Conservation (phyloP, 2,113 vertebrate species). For the Varanus salvator region DNA sequence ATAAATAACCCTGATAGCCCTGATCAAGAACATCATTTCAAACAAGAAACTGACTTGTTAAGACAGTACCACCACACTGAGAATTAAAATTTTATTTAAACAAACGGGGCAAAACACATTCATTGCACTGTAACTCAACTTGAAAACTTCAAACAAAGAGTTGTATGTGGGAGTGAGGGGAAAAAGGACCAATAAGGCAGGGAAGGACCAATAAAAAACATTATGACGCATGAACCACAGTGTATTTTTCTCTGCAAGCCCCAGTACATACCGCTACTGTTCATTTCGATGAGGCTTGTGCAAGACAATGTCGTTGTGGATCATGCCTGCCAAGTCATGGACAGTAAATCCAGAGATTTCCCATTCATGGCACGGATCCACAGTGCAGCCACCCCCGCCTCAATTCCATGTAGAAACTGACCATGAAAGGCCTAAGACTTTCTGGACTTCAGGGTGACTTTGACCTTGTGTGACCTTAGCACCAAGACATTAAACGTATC, state of each 20-base stretch:
- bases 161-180: background rate
- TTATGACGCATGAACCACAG: background rate
- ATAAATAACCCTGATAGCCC: too few relatives aligned
- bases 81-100: background rate
- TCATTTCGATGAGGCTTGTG: background rate
- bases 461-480: background rate
- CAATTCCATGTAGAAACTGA: background rate
- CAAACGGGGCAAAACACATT: background rate
- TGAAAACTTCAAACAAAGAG: background rate
- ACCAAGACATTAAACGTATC: background rate
- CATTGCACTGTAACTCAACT: too few relatives aligned
- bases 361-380: background rate
- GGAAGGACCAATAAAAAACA: background rate
- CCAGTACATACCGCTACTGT: background rate
- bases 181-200: background rate
- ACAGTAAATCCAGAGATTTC: background rate
- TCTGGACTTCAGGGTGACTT: rapidly evolving
- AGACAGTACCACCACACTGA: background rate
- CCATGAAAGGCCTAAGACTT: background rate
- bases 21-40: background rate
- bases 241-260: background rate
- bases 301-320: background rate
- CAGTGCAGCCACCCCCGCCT: rapidly evolving
- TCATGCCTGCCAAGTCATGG: background rate
- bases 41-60: background rate